Conservation (phyloP, 2,113 vertebrate genomes). For the Rousettus leschenaultii region DNA sequence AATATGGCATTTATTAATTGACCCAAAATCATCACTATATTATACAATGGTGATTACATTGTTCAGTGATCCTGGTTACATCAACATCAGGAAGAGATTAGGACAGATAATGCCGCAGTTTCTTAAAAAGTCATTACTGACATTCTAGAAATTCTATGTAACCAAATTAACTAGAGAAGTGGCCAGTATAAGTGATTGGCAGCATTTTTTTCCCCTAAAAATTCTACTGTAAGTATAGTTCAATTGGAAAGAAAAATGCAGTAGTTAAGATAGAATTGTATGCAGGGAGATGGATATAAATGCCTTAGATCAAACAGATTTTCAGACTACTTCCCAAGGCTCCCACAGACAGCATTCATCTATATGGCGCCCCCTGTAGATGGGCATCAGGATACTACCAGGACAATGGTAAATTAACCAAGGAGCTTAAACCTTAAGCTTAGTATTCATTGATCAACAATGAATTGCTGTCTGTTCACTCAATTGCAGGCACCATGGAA, state of each 20-base stretch:
- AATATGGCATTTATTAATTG: background rate
- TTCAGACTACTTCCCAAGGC: too few species aligned
- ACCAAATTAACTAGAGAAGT: background rate
- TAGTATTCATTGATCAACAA: constrained; percentile 34
- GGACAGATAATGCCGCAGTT: background rate
- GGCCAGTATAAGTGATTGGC: background rate
- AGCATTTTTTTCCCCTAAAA: background rate
- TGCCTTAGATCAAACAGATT: background rate
- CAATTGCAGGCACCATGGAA: background rate
- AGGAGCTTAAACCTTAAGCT: background rate
- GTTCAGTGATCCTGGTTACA: background rate
- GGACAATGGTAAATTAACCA: background rate
- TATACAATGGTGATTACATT: background rate
- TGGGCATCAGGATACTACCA: background rate
- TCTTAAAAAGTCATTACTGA: constrained; percentile 1
- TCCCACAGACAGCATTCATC: background rate
- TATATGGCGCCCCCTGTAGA: background rate
- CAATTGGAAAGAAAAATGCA: background rate
- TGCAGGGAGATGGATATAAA: background rate
- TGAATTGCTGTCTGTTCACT: background rate
- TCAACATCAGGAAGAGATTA: background rate
- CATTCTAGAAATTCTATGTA: background rate
- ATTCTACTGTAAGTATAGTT: background rate
- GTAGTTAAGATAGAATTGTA: background rate
- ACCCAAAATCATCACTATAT: background rate